Evolutionary conservation across 2,888 invertebrate genomes (phyloP).

Genomic region (Hirtodrosophila duncani): DNA sequence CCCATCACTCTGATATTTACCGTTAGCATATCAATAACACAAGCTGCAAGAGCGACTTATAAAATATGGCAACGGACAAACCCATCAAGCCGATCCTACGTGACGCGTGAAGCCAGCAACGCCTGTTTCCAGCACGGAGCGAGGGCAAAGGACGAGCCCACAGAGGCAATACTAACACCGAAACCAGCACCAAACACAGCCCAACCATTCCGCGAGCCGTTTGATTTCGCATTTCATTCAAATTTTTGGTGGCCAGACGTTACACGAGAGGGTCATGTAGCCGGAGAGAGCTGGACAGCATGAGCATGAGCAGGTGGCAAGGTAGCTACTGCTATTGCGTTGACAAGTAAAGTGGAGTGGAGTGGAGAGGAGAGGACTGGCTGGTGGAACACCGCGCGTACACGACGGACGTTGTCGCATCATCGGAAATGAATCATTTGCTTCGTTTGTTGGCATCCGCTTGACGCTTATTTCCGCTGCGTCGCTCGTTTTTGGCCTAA

Average conservation of each 20-base stretch:
- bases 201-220: conserved; percentile 29
- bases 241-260: conserved; percentile 58
- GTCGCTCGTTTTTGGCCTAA: conserved; percentile 57
- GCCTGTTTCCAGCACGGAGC: conserved; percentile 7
- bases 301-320: too few species aligned
- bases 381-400: conserved; percentile 22
- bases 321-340: too few species aligned
- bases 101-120: conserved; percentile 42
- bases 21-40: conserved; percentile 74
- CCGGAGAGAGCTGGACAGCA: neutral
- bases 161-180: too few species aligned
- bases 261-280: conserved; percentile 7
- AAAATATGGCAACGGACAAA: conserved; percentile 68
- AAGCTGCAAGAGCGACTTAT: conserved; percentile 52
- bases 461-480: conserved; percentile 77
- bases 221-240: conserved; percentile 70
- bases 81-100: conserved; percentile 54
- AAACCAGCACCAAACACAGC: too few species aligned
- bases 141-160: too few species aligned
- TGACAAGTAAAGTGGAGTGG: neutral
- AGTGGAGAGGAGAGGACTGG: neutral
- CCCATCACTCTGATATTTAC: conserved; percentile 41
- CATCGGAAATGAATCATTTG: conserved; percentile 78
- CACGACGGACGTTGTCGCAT: conserved; percentile 67
- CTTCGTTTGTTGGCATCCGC: conserved; percentile 78